phyloP scores from a whole-genome alignment of 2,113 vertebrate species.

The Tyto alba region DNA sequence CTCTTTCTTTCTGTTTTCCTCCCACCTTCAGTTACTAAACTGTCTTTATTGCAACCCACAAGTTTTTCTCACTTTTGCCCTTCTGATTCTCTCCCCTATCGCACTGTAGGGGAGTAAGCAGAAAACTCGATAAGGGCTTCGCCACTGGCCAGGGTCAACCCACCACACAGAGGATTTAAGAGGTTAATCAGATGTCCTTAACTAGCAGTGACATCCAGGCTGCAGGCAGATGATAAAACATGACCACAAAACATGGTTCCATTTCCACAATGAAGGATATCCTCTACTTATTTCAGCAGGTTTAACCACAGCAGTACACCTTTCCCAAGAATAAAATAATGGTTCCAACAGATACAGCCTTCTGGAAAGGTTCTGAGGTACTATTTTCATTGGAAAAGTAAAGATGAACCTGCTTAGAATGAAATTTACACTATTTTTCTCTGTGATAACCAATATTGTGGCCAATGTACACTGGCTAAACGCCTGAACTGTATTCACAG shows the following conservation, averaged over 20 bases:
- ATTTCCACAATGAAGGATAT: not conserved
- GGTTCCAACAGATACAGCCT: not conserved
- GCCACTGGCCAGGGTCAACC: not conserved
- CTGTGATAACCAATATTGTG: not conserved
- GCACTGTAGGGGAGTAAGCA: accelerated
- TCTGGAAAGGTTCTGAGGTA: not conserved
- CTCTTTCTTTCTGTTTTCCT: not conserved
- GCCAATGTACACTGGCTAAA: not conserved
- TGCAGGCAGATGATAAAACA: not conserved
- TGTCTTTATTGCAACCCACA: not conserved
- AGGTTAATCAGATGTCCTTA: not conserved
- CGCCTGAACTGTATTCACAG: not conserved
- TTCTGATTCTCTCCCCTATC: not conserved
- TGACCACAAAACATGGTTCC: not conserved
- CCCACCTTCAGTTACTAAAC: not conserved
- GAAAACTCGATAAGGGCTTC: not conserved
- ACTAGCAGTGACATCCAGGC: not conserved
- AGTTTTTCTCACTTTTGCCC: not conserved
- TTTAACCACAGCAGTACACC: not conserved
- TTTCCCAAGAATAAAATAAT: not conserved
- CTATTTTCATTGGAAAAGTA: not conserved
- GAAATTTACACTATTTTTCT: not conserved
- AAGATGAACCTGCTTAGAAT: not conserved
- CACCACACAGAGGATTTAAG: not conserved
- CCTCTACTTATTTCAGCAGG: not conserved